phyloP scores from a whole-genome alignment of 2,888 invertebrate species.

The Oscheius onirici region DNA sequence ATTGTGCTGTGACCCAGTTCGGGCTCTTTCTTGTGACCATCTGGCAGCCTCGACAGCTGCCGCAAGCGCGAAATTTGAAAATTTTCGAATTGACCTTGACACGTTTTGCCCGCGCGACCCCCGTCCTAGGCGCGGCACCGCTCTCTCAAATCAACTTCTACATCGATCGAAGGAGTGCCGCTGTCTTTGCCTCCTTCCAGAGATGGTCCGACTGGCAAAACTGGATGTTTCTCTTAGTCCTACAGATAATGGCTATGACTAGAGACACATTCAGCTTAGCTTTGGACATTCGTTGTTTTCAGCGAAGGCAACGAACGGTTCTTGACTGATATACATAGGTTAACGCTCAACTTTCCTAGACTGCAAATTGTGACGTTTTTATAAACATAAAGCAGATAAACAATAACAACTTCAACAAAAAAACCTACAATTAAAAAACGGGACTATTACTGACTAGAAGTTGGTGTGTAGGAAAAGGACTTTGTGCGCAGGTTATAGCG shows the following conservation, averaged over 20 bases:
- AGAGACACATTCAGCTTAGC: constrained; percentile 57
- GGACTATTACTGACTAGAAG: too few species aligned
- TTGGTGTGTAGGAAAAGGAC: constrained; percentile 42
- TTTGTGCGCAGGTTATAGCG: constrained; percentile 60
- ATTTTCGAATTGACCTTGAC: constrained; percentile 28
- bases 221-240: constrained; percentile 46
- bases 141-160: constrained; percentile 29
- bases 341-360: too few species aligned
- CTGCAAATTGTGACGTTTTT: too few species aligned
- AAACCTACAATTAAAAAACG: not conserved
- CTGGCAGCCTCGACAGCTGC: constrained; percentile 17
- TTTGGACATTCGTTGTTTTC: too few species aligned
- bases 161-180: constrained; percentile 27
- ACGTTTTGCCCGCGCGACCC: constrained; percentile 6
- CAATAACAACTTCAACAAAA: not conserved
- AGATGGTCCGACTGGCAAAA: not conserved
- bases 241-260: constrained; percentile 44
- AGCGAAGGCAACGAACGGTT: too few species aligned
- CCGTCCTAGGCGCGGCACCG: not conserved
- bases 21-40: constrained; percentile 17
- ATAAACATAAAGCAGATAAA: not conserved
- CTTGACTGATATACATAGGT: too few species aligned
- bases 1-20: constrained; percentile 10
- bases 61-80: constrained; percentile 23
- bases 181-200: not conserved